These are phyloP conservation scores for Osmerus eperlanus DNA, from an alignment of 2,113 vertebrate species.

Conservation along the genomic window DNA sequence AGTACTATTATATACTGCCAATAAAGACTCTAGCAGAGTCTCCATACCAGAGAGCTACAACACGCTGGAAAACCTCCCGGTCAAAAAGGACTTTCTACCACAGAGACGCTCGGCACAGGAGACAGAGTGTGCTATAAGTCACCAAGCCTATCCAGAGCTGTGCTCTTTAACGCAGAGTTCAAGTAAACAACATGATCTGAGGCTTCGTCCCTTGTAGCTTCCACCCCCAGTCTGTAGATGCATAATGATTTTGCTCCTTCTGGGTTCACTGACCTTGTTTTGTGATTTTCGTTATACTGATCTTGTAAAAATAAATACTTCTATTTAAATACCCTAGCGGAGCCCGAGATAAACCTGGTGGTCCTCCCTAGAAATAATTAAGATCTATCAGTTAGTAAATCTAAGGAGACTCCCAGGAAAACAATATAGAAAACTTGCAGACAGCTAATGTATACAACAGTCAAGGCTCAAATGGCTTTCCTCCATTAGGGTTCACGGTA, in stretches of 20 bases:
- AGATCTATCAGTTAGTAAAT: constrained; percentile 37
- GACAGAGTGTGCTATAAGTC: constrained; percentile 8
- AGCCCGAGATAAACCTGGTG: too few relatives aligned
- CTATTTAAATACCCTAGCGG: too few relatives aligned
- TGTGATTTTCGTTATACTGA: too few relatives aligned
- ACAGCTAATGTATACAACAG: constrained; percentile 40
- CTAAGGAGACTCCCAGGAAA: constrained; percentile 47
- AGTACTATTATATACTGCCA: constrained; percentile 34
- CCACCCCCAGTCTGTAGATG: neutral
- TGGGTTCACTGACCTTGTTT: too few relatives aligned
- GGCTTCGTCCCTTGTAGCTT: neutral
- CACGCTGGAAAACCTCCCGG: constrained; percentile 13
- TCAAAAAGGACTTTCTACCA: constrained; percentile 34
- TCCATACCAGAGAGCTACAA: constrained; percentile 20
- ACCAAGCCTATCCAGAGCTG: constrained; percentile 42
- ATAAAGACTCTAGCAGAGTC: constrained; percentile 19
- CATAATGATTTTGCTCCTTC: neutral
- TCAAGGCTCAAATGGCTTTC: constrained; percentile 38
- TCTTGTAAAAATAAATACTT: too few relatives aligned
- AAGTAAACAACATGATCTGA: constrained; percentile 31
- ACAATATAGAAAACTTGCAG: constrained; percentile 42
- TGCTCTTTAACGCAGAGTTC: constrained; percentile 18
- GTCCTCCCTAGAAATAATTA: neutral
- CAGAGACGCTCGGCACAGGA: constrained; percentile 27
- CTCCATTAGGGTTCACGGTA: constrained; percentile 18